Evolutionary conservation across 2,888 invertebrate species (phyloP), one percentile per base, ranked within the genome.

Genomic region (Neoaliturus tenellus): DNA sequence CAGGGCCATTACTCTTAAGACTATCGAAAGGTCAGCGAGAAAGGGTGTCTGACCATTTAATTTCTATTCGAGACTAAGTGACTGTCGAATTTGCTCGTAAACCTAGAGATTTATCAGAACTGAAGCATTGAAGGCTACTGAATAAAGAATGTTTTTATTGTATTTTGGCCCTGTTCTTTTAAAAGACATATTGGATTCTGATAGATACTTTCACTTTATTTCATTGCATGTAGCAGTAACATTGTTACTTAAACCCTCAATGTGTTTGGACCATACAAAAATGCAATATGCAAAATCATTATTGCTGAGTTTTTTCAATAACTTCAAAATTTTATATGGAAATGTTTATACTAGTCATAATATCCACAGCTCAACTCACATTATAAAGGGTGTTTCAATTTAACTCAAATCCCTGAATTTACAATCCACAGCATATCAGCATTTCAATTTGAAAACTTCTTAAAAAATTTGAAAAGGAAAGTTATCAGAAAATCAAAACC

Each of bases 371-470:
- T 67, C 88, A 17, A 83, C 87, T 33, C 88, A 88, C 82, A 35
- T 88, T 25, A 78, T 86, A 39, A 75, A 86, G 71, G 88, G 87
- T 86, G 86, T 85, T 17, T 23, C 14, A 28, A 85, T 86, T 86
- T 87, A 5, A 35, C 44, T 33, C 82, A 87, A 33, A 87, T 69
- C 23, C 41, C 69, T 33, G 28, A 78, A 3, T 44, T 44, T 44
- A 44, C 44, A 6, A 12, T 44, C 17, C 44, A 44, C 17, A 14
- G 12, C 17, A 12, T 44, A 3, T 87, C 86, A 44, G 80, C 85
- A 2, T 88, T 88, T 83, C 83, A 85, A 28, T 88, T 87, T 87
- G 88, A 88, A 85, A 88, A 87, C 58, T 88, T 58, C 17, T 44
- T 44, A 17, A 12, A 44, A 44, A 1, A 23, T 2, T 4, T 55